A percentile compares a stretch with the other conserved stretches of the same genome.
Evolutionary conservation across 2,888 invertebrate species (phyloP).

Genomic region (Stomorhina lunata): DNA sequence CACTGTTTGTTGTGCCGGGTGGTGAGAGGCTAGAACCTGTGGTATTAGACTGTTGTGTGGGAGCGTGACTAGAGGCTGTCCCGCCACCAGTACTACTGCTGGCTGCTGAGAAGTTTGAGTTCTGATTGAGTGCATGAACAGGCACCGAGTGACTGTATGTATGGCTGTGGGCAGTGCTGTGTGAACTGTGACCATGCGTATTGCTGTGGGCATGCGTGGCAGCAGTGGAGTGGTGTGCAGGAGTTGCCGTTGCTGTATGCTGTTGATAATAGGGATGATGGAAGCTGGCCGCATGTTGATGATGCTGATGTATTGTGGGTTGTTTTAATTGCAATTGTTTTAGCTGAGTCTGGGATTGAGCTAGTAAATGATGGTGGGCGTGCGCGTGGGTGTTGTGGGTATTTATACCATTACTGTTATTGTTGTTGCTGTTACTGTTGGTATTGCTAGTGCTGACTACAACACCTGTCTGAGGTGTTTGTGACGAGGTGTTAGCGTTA

Average conservation of each 20-base stretch:
- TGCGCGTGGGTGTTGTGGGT: slow-evolving; percentile 33
- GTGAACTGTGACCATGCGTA: slow-evolving; percentile 59
- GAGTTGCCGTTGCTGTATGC: slow-evolving; percentile 53
- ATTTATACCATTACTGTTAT: slow-evolving; percentile 32
- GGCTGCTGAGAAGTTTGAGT: slow-evolving; percentile 76
- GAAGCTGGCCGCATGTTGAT: slow-evolving; percentile 71
- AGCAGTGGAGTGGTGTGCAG: slow-evolving; percentile 63
- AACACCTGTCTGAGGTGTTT: too few species aligned
- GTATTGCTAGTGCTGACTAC: slow-evolving; percentile 38
- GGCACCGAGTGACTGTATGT: slow-evolving; percentile 67
- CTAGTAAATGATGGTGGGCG: slow-evolving; percentile 68
- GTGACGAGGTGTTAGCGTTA: too few species aligned
- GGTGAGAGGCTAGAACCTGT: slow-evolving; percentile 76
- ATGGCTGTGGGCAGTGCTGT: slow-evolving; percentile 52
- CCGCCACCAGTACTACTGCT: slow-evolving; percentile 76
- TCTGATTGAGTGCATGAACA: slow-evolving; percentile 76
- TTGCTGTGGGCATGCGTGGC: slow-evolving; percentile 61
- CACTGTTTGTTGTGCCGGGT: slow-evolving; percentile 66
- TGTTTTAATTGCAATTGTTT: slow-evolving; percentile 76
- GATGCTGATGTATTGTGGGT: slow-evolving; percentile 76
- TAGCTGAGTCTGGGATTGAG: slow-evolving; percentile 75
- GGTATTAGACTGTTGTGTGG: slow-evolving; percentile 75
- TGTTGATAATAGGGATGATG: slow-evolving; percentile 76
- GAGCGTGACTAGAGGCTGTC: slow-evolving; percentile 76
- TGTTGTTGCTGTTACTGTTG: slow-evolving; percentile 36